Evolutionary conservation across 2,113 vertebrate genomes (phyloP), one percentile per base, ranked within the genome.

Genomic region (Podarcis muralis): DNA sequence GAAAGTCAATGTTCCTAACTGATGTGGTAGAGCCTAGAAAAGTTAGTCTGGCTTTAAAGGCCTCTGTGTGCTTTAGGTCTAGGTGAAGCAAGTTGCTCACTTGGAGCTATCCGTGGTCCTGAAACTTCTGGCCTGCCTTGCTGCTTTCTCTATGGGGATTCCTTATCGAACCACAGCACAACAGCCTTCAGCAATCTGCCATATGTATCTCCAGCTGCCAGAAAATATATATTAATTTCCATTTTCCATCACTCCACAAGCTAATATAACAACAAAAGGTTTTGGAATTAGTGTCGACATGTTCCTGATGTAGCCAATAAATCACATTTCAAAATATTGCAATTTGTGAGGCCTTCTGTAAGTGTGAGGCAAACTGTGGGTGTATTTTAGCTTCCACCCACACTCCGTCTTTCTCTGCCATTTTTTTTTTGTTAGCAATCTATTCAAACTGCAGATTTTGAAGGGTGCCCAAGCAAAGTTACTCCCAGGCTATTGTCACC

Each of bases 271-370:
- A 43, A 59, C 40, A 80, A 81, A 25, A 43, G 69, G 59, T 65
- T 88, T 32, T 4, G 0, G 25, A 40, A 83, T 72, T 81, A 27
- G 80, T 59, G 75, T 32, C 90, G 71, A 57, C 77, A 74, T 74
- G 82, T 30, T 71, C 79, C 48, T 87, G 86, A 75, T 84, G 57
- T 86, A 88, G 65, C 82, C 84, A 86, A 1, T 86, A 53, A 88
- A 35, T 30, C 74, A 75, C 72, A 79, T 71, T 62, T 62, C 86
- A 71, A 12, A 72, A 57, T 90, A 88, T 37, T 88, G 83, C 43
- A 13, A 11, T 76, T 83, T 82, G 27, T 48, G 22, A 48, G 72
- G 40, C 85, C 91, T 87, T 65, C 79, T 81, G 43, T 71, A 37
- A 77, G n/a, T 27, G 72, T 65, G 69, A 92, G 81, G 43, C 86